Evolutionary conservation across 1,140 invertebrate genomes (phyloP).

Genomic region (Liolophura sinensis): DNA sequence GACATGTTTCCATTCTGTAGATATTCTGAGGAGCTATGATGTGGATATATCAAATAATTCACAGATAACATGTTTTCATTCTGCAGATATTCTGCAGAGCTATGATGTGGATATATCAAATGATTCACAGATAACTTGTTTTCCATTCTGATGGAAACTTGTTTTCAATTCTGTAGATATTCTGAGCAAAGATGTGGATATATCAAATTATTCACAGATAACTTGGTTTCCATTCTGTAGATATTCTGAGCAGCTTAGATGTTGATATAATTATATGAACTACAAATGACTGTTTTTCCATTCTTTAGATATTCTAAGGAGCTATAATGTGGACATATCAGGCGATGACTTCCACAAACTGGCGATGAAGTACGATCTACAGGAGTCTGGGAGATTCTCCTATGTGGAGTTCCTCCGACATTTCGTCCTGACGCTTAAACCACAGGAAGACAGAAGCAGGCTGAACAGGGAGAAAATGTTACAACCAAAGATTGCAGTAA

Average conservation of each 20-base stretch:
- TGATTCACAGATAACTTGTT: no score
- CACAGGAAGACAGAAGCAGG: constrained; percentile 25
- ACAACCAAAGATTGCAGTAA: constrained; percentile 28
- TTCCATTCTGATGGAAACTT: no score
- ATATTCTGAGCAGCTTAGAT: neutral
- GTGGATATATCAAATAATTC: no score
- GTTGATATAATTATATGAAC: neutral
- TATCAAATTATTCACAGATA: no score
- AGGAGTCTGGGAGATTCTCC: constrained; percentile 49
- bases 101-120: no score
- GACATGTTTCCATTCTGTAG: no score
- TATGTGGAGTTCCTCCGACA: constrained; percentile 52
- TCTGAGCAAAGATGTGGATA: no score
- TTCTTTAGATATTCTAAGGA: constrained; percentile 38
- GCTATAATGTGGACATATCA: constrained; percentile 34
- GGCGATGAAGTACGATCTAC: constrained; percentile 51
- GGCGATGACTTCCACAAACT: constrained; percentile 44
- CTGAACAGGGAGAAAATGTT: constrained; percentile 30
- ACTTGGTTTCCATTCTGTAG: no score
- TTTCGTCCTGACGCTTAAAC: constrained; percentile 45
- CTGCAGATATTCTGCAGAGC: no score
- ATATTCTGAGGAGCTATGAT: no score
- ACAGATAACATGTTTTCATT: no score
- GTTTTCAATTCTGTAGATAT: no score
- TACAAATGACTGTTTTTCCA: constrained; percentile 10